Evolutionary conservation across 2,888 invertebrate species (phyloP).

Genomic region (Gortyna flavago): DNA sequence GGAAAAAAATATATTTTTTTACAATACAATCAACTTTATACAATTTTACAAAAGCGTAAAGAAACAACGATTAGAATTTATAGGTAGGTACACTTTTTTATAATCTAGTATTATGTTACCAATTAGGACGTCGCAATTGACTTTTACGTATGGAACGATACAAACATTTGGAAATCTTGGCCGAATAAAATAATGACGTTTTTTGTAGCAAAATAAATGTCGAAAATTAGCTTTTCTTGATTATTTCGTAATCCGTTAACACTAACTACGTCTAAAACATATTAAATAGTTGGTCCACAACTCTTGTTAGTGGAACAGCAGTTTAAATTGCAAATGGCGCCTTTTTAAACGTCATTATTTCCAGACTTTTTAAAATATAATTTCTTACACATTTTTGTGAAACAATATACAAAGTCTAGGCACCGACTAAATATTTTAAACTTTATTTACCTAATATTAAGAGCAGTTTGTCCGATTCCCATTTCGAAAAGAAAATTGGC

Average conservation of each 20-base stretch:
- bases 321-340: constrained; percentile 41
- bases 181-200: constrained; percentile 52
- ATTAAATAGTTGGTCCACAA: constrained; percentile 56
- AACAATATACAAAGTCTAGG: constrained; percentile 28
- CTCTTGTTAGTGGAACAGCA: constrained; percentile 50
- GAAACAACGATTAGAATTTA: constrained; percentile 46
- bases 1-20: constrained; percentile 59
- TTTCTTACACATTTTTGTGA: constrained; percentile 22
- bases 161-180: constrained; percentile 27
- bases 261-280: constrained; percentile 33
- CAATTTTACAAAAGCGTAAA: constrained; percentile 65
- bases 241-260: constrained; percentile 22
- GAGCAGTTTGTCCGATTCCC: constrained; percentile 35
- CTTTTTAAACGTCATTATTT: constrained; percentile 45
- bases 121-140: constrained; percentile 68
- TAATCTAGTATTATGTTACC: constrained; percentile 19
- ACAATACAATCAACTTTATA: constrained; percentile 60
- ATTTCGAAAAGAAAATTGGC: constrained; percentile 32
- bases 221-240: constrained; percentile 15
- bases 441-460: constrained; percentile 7
- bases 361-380: constrained; percentile 1
- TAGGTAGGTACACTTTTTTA: constrained; percentile 47
- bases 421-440: constrained; percentile 25
- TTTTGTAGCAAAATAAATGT: constrained; percentile 15
- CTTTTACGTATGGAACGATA: constrained; percentile 63